phyloP scores from a whole-genome alignment of 92 coral and sea anemone species.

The Montipora capitata region DNA sequence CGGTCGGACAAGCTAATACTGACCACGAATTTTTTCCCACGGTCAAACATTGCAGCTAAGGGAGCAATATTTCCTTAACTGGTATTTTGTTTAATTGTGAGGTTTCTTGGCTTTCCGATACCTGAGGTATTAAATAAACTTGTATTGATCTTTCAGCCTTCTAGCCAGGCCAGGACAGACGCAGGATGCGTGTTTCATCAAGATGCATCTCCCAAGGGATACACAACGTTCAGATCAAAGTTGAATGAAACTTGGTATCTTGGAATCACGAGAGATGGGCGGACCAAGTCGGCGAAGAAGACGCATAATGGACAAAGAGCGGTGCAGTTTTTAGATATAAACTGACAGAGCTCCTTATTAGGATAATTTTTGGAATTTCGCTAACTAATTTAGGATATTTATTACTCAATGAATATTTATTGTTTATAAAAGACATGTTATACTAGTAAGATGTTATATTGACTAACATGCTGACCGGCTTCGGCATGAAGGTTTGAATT shows the following conservation, averaged over 20 bases:
- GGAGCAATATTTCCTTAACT: not conserved
- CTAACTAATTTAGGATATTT: slow-evolving; percentile 13
- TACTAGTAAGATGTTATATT: not conserved
- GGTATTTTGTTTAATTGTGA: not conserved
- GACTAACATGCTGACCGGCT: not conserved
- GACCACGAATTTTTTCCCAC: slow-evolving; percentile 11
- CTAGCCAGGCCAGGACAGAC: slow-evolving; percentile 31
- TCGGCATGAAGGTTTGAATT: not conserved
- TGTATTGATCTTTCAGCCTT: slow-evolving; percentile 45
- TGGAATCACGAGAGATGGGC: slow-evolving; percentile 65
- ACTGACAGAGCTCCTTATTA: not conserved
- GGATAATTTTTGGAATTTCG: slow-evolving; percentile 18
- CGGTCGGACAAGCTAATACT: not conserved
- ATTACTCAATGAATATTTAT: slow-evolving; percentile 23
- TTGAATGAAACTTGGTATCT: slow-evolving; percentile 54
- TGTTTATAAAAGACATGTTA: slow-evolving; percentile 12
- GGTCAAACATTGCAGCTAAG: not conserved
- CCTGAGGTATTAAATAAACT: slow-evolving; percentile 12
- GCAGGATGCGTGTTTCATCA: slow-evolving; percentile 62
- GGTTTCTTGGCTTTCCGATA: not conserved
- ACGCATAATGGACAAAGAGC: slow-evolving; percentile 49
- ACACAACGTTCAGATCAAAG: slow-evolving; percentile 56
- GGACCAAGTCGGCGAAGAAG: slow-evolving; percentile 74
- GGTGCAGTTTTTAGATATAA: slow-evolving; percentile 60
- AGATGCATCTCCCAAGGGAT: slow-evolving; percentile 52